Evolutionary conservation across 2,113 vertebrate genomes (phyloP).

Genomic region (Murina feae): DNA sequence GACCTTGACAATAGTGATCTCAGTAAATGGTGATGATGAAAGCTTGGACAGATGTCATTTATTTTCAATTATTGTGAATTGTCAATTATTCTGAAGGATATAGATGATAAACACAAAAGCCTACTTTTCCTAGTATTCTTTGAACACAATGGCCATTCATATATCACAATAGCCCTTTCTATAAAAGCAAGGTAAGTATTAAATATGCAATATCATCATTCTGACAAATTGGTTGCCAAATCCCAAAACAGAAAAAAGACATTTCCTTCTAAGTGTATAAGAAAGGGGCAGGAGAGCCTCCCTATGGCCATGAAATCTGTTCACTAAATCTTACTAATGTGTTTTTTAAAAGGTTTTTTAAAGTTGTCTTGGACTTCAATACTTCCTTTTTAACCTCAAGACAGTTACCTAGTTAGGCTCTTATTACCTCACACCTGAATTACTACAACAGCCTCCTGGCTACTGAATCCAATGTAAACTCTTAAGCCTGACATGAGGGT

Average conservation of each 20-base stretch:
- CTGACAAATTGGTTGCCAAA: background rate
- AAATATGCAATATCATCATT: background rate
- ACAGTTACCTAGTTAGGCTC: background rate
- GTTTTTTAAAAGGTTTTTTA: slow-evolving; percentile 1
- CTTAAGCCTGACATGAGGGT: background rate
- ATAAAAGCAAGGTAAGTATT: background rate
- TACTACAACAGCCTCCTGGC: background rate
- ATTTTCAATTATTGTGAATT: background rate
- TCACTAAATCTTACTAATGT: background rate
- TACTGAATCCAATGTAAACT: background rate
- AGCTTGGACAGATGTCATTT: background rate
- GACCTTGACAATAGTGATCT: background rate
- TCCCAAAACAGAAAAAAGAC: background rate
- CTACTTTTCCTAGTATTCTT: background rate
- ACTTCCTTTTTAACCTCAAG: background rate
- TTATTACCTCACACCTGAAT: background rate
- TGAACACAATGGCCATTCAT: slow-evolving; percentile 14
- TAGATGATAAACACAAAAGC: slow-evolving; percentile 8
- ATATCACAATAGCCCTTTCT: slow-evolving; percentile 1
- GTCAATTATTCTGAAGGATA: slow-evolving; percentile 19
- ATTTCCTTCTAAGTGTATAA: background rate
- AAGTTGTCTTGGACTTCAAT: background rate
- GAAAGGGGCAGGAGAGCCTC: background rate
- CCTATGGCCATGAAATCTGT: background rate
- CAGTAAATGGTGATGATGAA: background rate